Percentiles rank a stretch among this genome's conserved stretches.
Conservation (phyloP, 2,113 vertebrate genomes). For the Pachycephala philippinensis region DNA sequence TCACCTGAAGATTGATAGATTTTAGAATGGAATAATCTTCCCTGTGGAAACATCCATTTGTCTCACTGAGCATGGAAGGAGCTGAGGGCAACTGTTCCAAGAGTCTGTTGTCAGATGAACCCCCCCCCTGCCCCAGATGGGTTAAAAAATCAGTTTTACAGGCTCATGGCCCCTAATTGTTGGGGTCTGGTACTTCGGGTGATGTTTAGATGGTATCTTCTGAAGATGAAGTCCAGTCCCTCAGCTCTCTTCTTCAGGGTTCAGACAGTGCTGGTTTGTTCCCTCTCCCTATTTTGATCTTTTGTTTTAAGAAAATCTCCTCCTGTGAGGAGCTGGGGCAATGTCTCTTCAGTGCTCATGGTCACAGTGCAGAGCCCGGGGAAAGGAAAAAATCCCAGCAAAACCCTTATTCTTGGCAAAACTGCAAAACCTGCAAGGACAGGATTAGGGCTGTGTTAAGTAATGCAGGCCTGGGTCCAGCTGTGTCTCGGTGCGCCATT, state of each 20-base stretch:
- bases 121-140: no score
- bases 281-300: not conserved
- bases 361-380: not conserved
- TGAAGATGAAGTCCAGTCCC: not conserved
- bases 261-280: not conserved
- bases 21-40: not conserved
- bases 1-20: not conserved
- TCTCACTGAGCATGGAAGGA: not conserved
- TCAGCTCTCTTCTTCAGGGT: not conserved
- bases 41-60: not conserved
- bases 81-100: not conserved
- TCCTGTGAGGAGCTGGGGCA: fast-evolving
- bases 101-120: not conserved
- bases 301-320: not conserved
- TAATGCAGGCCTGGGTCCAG: not conserved
- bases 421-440: not conserved
- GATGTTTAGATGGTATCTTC: not conserved
- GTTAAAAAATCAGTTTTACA: not conserved
- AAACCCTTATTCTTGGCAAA: not conserved
- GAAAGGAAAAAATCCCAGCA: not conserved
- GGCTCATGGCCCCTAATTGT: not conserved
- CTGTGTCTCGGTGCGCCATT: not conserved
- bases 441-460: constrained; percentile 4
- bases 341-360: not conserved
- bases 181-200: not conserved